phyloP scores from a whole-genome alignment of 1,140 invertebrate species.

The Trachymyrmex septentrionalis region DNA sequence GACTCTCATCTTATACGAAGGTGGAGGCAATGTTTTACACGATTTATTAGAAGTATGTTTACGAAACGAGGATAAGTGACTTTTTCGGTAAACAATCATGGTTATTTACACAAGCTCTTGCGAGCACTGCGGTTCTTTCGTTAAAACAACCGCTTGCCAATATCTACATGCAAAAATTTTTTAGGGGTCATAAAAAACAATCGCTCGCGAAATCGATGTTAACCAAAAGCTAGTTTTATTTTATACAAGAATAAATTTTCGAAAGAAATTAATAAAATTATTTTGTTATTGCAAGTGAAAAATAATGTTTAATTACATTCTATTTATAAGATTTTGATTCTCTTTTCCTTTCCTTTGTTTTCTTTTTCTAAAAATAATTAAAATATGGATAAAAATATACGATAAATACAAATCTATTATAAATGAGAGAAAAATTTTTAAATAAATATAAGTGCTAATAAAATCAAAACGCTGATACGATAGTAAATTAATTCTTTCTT shows the following conservation, averaged over 20 bases:
- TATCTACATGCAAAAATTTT: constrained; percentile 42
- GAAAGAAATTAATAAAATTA: constrained; percentile 1
- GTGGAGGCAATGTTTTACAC: constrained; percentile 27
- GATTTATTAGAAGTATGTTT: constrained; percentile 56
- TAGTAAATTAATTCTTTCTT: neutral
- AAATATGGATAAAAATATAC: neutral
- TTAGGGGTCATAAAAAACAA: constrained; percentile 21
- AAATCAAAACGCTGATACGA: neutral
- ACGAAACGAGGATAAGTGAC: constrained; percentile 40
- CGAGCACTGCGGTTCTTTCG: neutral
- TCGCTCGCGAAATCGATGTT: constrained; percentile 24
- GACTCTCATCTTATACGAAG: constrained; percentile 2
- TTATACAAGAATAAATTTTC: neutral
- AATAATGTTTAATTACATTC: neutral
- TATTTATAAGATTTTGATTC: neutral
- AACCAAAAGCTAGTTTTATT: constrained; percentile 40
- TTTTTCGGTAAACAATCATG: constrained; percentile 43
- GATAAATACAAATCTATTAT: neutral
- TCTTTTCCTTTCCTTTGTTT: neutral
- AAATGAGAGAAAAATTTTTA: neutral
- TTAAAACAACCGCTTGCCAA: constrained; percentile 12
- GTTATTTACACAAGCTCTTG: constrained; percentile 30
- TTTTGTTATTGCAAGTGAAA: neutral
- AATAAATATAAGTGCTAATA: neutral
- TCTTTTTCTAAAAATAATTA: neutral